Conservation (phyloP, 2,797 vertebrate species). For the Sciurus carolinensis region DNA sequence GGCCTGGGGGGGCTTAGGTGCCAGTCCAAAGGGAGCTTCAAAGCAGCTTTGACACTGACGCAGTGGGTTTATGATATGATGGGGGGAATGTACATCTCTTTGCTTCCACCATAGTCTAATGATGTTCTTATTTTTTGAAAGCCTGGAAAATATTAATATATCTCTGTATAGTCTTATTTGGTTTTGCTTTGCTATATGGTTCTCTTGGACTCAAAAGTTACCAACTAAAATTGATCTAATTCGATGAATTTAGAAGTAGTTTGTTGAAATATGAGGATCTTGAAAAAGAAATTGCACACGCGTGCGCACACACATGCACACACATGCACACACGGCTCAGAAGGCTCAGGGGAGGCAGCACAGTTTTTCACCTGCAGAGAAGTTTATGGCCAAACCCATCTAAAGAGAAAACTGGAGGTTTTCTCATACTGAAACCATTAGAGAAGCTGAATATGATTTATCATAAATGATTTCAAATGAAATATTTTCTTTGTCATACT, state of each 20-base stretch:
- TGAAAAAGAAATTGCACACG: background rate
- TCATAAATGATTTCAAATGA: background rate
- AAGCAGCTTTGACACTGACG: background rate
- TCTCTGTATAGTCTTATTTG: background rate
- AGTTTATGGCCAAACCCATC: background rate
- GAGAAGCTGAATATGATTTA: background rate
- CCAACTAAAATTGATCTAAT: background rate
- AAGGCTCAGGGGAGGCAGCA: background rate
- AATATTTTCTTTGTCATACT: constrained; percentile 4
- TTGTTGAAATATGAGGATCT: background rate
- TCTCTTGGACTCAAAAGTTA: background rate
- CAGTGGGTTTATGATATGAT: background rate
- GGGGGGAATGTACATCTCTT: background rate
- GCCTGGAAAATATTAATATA: background rate
- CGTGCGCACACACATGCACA: too few relatives aligned
- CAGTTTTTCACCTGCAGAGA: background rate
- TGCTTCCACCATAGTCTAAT: background rate
- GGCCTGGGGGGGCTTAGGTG: fast-evolving
- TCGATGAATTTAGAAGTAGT: constrained; percentile 14
- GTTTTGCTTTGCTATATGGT: background rate
- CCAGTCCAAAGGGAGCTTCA: background rate
- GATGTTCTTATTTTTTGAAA: background rate
- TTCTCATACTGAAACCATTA: background rate
- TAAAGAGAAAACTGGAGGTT: background rate
- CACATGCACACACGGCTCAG: too few relatives aligned